A percentile compares a stretch with the other conserved stretches of the same genome.
Evolutionary conservation across 2,113 vertebrate species (phyloP).

Genomic region (Progne subis): DNA sequence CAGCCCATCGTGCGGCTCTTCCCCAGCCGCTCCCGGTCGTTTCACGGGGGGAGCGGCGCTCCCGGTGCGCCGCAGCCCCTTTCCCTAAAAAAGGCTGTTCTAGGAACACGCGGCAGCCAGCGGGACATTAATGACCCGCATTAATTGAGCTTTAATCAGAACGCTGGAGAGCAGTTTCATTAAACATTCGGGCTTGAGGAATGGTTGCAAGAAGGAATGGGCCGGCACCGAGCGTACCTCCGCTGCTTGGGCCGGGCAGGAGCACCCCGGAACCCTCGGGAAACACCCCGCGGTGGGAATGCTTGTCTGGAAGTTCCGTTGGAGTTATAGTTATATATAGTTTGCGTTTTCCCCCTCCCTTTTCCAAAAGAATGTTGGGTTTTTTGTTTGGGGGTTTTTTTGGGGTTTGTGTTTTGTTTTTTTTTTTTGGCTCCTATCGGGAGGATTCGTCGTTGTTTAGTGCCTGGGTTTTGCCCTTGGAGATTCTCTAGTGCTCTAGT

Average conservation of each 20-base stretch:
- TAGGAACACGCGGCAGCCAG: background rate
- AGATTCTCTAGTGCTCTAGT: background rate
- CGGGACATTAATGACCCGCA: background rate
- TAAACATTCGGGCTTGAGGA: background rate
- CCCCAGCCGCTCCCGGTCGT: background rate
- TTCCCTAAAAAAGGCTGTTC: background rate
- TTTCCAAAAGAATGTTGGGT: background rate
- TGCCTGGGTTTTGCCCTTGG: background rate
- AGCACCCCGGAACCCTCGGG: background rate
- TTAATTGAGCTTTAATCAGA: conserved; percentile 51
- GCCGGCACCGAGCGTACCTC: background rate
- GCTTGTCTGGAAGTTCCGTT: background rate
- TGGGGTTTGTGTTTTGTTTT: too few relatives aligned
- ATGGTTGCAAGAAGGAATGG: background rate
- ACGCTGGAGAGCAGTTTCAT: background rate
- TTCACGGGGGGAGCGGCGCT: background rate
- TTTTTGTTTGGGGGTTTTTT: too few relatives aligned
- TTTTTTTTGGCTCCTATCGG: accelerated
- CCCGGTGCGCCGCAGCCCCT: background rate
- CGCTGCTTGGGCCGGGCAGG: background rate
- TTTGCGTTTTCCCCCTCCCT: accelerated
- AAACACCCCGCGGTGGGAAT: background rate
- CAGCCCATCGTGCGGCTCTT: background rate
- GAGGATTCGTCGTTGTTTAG: background rate
- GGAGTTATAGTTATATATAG: background rate